Base-by-base conservation (phyloP, 2,113 vertebrate species). In the Podilymbus podiceps region DNA sequence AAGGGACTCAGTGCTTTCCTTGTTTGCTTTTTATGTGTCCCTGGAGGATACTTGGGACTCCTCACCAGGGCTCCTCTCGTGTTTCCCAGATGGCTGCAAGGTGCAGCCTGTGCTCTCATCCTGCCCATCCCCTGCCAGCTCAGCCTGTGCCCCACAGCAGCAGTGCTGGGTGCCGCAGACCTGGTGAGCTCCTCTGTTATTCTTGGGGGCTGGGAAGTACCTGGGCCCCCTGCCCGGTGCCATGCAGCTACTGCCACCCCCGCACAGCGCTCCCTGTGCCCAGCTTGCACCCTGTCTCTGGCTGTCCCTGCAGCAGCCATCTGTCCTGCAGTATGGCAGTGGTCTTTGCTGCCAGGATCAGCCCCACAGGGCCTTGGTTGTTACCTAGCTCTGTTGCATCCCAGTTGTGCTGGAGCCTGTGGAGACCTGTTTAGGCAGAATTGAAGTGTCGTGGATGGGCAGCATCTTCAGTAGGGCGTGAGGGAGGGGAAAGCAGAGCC, bases 11-110 rank as follows among this genome's bases (percentile, higher is more conserved):
- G 40, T 5, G 1, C 52, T 89, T 80, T 67, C 69, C 50, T n/a
- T 46, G 16, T 31, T 77, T 7, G 4, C 16, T 53, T 44, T 64
- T 44, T 22, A 8, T 30, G 11, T 38, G 35, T 72, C 79, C 44
- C 46, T 40, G 40, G 69, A 89, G 68, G 47, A 49, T 27, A 9
- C 11, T 9, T 25, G 46, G 83, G 40, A 22, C 76, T 62, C 20
- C 21, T 8, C 0, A 0, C 7, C 0, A 1, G 23, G 27, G 23
- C 56, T 90, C 28, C 38, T 30, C 44, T 59, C 13, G 0, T 23
- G 44, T 46, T 71, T 52, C 52, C 44, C 47, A 68, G 52, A 14
- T 49, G 72, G 59, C 72, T 93, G 78, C 52, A 49, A 55, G 35
- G 79, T 14, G 11, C 46, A 52, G 53, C 89, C 72, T 44, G 30